Evolutionary conservation across 2,113 vertebrate genomes (phyloP).

Genomic region (Sardina pilchardus): DNA sequence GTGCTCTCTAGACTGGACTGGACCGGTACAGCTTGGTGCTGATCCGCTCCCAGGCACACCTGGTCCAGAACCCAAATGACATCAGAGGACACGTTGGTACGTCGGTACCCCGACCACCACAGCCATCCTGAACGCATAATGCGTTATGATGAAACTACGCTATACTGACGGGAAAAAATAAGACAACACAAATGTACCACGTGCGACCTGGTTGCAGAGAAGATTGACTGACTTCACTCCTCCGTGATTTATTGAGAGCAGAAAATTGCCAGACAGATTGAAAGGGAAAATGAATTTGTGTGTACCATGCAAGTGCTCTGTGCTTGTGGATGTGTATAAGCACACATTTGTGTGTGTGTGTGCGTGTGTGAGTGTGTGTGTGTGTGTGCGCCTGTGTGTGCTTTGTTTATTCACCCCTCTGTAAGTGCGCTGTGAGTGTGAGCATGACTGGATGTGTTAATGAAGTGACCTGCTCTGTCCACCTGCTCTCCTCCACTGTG

Average conservation of each 20-base stretch:
- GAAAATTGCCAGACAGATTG: conserved; percentile 5
- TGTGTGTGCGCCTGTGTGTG: conserved; percentile 2
- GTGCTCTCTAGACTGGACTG: neutral
- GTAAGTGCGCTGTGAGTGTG: conserved; percentile 22
- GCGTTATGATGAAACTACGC: neutral
- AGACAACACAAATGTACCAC: neutral
- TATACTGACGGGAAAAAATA: neutral
- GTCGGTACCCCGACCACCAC: neutral
- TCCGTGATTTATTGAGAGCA: neutral
- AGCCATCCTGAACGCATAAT: neutral
- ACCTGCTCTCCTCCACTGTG: conserved; percentile 72
- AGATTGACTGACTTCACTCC: neutral
- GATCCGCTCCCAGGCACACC: neutral
- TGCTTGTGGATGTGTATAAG: neutral
- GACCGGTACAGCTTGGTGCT: neutral
- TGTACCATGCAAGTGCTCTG: conserved; percentile 11
- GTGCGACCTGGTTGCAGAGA: neutral
- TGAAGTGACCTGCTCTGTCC: conserved; percentile 72
- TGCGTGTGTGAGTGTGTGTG: conserved; percentile 6
- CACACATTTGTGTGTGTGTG: conserved; percentile 22
- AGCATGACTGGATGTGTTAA: conserved; percentile 63
- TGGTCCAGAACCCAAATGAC: neutral
- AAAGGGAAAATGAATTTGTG: conserved; percentile 12
- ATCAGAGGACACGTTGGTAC: neutral
- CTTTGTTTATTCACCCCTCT: neutral